These are phyloP conservation scores for Artibeus jamaicensis DNA, from an alignment of 2,797 vertebrate species.

Conservation along the genomic window DNA sequence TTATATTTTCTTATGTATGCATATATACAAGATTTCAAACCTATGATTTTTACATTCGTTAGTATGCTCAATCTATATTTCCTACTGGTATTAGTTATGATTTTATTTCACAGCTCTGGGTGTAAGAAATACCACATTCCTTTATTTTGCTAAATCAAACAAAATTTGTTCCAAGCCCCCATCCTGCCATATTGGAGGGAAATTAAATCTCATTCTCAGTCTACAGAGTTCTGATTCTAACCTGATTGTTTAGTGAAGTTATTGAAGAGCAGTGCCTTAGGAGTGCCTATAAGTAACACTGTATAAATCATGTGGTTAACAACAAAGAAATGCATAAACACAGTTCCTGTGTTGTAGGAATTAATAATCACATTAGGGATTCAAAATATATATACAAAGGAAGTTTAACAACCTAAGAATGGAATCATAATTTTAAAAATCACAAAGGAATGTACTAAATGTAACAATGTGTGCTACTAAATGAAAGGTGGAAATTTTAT, in stretches of 20 bases:
- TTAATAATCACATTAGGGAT: neutral
- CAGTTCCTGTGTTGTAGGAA: neutral
- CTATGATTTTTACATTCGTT: neutral
- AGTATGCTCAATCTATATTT: neutral
- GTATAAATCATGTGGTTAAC: neutral
- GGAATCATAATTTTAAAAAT: neutral
- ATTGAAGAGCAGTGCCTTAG: neutral
- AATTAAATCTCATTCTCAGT: neutral
- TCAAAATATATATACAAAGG: neutral
- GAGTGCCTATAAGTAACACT: neutral
- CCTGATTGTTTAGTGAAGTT: neutral
- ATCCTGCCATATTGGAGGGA: neutral
- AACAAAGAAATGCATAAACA: neutral
- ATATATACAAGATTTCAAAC: too few relatives aligned
- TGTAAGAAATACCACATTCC: neutral
- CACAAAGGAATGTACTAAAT: neutral
- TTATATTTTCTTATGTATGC: too few relatives aligned
- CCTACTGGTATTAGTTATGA: neutral
- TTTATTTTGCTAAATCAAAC: slow-evolving; percentile 30
- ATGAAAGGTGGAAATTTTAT: neutral
- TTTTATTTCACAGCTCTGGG: neutral
- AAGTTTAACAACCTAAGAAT: neutral
- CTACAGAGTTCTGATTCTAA: slow-evolving; percentile 2
- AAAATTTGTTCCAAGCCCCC: neutral
- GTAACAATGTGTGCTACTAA: neutral